Evolutionary conservation across 1,140 invertebrate species (phyloP), one percentile per base, ranked within the genome.

Genomic region (Hirudo medicinalis): DNA sequence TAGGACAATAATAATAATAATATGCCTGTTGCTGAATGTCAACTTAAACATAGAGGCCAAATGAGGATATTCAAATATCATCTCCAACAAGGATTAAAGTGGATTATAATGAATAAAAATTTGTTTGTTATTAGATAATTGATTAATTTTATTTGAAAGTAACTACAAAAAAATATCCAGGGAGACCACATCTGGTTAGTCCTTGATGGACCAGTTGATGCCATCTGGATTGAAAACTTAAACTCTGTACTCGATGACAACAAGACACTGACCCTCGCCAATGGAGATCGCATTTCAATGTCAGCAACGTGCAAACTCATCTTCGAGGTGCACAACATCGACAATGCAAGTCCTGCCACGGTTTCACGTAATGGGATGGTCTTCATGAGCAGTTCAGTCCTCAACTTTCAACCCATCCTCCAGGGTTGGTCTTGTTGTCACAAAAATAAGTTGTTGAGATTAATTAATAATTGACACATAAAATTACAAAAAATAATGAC

Each of bases 341-440:
- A 97, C 79, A 96, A 96, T 80, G 93, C 93, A 3, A 95, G 92
- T 22, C 93, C 93, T 8, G 92, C 93, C 1, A 97, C 93, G 0
- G 93, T 97, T 0, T 95, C 92, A 0, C 84, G 93, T 70, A 95
- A 94, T 82, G 92, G 93, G 76, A 96, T 96, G 92, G 80, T 95
- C 3, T 97, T 94, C 79, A 96, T 97, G 93, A 94, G 91, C 77
- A 92, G 91, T 0, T 95, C 92, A 0, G 91, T 92, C 1, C 81
- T 97, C 54, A 89, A 92, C 78, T 96, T 92, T 89, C 87, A 88
- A 78, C 93, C 93, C 0, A 87, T 91, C 29, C 82, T 90, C 4
- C 85, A 76, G 87, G 86, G 91, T 82, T 73, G n/a, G n/a, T n/a
- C n/a, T n/a, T n/a, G n/a, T n/a, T 13, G 43, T 49, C 43, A 13